Conservation (phyloP, 1,140 invertebrate genomes). For the Oscheius sp. region DNA sequence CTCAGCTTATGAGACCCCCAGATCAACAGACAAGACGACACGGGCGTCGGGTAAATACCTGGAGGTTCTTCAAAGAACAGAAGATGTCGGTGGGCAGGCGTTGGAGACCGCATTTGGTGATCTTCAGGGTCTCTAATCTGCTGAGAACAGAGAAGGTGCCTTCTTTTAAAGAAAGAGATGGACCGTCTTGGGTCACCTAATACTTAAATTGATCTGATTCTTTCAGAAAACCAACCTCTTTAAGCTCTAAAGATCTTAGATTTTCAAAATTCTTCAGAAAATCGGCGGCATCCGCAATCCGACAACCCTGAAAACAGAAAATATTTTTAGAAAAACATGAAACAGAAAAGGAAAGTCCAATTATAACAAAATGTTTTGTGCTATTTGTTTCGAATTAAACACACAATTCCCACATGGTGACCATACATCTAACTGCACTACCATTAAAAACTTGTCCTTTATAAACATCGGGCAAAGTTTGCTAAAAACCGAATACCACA, state of each 20-base stretch:
- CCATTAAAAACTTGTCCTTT: too few relatives aligned
- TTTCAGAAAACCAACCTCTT: too few relatives aligned
- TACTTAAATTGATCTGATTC: too few relatives aligned
- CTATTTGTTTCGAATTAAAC: too few relatives aligned
- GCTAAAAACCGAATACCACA: too few relatives aligned
- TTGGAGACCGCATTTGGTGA: background rate
- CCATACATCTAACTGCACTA: too few relatives aligned
- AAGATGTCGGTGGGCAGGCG: constrained; percentile 1
- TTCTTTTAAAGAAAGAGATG: background rate
- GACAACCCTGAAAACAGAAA: constrained; percentile 1
- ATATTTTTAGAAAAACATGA: too few relatives aligned
- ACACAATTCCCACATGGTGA: too few relatives aligned
- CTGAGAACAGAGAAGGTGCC: background rate
- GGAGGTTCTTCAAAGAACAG: constrained; percentile 4
- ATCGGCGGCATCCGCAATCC: background rate
- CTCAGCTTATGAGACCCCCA: background rate
- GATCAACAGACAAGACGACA: background rate
- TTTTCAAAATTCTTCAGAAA: background rate
- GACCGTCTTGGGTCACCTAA: too few relatives aligned
- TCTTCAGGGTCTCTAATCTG: background rate
- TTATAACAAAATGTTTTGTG: too few relatives aligned
- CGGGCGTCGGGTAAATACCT: background rate
- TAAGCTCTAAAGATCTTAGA: background rate
- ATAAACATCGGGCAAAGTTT: too few relatives aligned
- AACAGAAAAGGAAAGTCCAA: too few relatives aligned